These are phyloP conservation scores for Ictalurus furcatus DNA, from an alignment of 2,113 vertebrate species.

Conservation along the genomic window DNA sequence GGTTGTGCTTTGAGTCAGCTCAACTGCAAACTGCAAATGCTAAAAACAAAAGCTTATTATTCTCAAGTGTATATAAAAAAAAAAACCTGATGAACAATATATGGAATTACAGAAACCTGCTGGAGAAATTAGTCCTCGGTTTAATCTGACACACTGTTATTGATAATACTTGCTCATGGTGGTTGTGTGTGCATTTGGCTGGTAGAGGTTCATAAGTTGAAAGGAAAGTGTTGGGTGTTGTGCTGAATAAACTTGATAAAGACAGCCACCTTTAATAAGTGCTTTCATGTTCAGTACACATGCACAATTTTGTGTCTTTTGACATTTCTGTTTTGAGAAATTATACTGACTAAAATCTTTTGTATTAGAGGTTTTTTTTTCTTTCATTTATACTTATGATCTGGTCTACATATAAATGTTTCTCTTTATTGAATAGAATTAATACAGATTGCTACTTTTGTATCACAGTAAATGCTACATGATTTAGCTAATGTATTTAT, in stretches of 20 bases:
- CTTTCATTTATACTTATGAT: background rate
- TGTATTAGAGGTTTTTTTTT: background rate
- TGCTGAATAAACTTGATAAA: background rate
- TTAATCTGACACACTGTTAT: constrained; percentile 10
- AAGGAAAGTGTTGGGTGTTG: background rate
- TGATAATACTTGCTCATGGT: background rate
- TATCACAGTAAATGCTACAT: background rate
- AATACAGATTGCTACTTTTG: background rate
- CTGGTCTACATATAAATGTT: background rate
- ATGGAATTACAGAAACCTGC: background rate
- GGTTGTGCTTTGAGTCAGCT: constrained; percentile 46
- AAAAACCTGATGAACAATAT: constrained; percentile 12
- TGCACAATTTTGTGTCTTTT: too few relatives aligned
- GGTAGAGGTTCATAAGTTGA: too few relatives aligned
- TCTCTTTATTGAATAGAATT: background rate
- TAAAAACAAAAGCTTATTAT: constrained; percentile 27
- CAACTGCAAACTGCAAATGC: constrained; percentile 32
- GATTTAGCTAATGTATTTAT: background rate
- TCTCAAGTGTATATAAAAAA: background rate
- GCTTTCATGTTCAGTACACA: background rate
- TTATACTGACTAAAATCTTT: background rate
- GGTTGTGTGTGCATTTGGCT: too few relatives aligned
- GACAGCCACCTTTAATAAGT: background rate
- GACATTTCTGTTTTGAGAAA: background rate
- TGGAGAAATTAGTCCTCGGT: background rate